phyloP scores from a whole-genome alignment of 2,888 invertebrate species.

The Mylabris sibirica region DNA sequence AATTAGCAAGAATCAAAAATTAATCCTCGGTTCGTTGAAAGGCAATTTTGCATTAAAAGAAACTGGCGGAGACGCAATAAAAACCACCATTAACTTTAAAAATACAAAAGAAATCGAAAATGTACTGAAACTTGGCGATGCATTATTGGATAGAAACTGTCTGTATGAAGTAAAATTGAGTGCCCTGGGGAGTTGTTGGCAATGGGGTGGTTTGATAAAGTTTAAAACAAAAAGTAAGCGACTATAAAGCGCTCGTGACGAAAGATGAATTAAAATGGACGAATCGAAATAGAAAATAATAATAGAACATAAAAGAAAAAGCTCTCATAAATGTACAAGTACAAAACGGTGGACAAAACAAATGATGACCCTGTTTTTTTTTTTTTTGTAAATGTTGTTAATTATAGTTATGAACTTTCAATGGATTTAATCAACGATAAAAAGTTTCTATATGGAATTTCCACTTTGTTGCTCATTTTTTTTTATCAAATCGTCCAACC shows the following conservation, averaged over 20 bases:
- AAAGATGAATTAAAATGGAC: slow-evolving; percentile 50
- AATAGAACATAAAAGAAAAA: slow-evolving; percentile 51
- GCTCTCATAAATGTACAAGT: slow-evolving; percentile 29
- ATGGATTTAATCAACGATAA: slow-evolving; percentile 40
- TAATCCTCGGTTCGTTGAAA: slow-evolving; percentile 31
- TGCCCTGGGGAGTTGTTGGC: slow-evolving; percentile 12
- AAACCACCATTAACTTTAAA: slow-evolving; percentile 32
- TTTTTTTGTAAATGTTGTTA: slow-evolving; percentile 54
- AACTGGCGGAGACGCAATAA: slow-evolving; percentile 14
- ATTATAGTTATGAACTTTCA: slow-evolving; percentile 43
- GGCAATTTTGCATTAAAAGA: slow-evolving; percentile 17
- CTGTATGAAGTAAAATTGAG: slow-evolving; percentile 15
- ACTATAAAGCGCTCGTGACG: slow-evolving; percentile 46
- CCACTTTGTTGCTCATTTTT: slow-evolving; percentile 34
- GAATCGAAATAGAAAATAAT: slow-evolving; percentile 39
- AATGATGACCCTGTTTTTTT: slow-evolving; percentile 48
- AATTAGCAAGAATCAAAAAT: slow-evolving; percentile 35
- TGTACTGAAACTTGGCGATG: background rate
- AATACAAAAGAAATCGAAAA: slow-evolving; percentile 33
- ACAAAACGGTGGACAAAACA: slow-evolving; percentile 37
- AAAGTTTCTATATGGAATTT: slow-evolving; percentile 33
- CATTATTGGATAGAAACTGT: background rate
- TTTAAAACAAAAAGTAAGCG: slow-evolving; percentile 39
- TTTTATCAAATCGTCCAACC: slow-evolving; percentile 28
- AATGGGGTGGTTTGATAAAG: slow-evolving; percentile 30